Conservation (phyloP, 2,797 vertebrate species). For the Notolabrus celidotus region DNA sequence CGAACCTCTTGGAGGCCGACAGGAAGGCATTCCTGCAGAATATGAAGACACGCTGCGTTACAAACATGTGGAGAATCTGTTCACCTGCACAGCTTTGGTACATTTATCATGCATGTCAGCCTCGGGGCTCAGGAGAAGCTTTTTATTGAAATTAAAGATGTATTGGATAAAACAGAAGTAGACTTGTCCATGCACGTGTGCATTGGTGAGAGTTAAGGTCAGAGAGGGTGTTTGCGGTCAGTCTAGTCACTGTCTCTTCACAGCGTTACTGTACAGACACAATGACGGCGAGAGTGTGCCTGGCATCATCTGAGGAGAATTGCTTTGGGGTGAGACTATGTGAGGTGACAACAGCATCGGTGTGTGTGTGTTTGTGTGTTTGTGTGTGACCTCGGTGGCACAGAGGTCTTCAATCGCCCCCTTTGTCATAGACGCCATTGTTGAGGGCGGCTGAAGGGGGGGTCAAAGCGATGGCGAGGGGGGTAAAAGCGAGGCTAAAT, state of each 20-base stretch:
- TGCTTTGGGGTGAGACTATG: conserved; percentile 33
- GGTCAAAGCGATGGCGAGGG: conserved; percentile 27
- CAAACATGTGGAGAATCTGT: background rate
- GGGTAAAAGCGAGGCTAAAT: conserved; percentile 69
- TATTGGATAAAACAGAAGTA: background rate
- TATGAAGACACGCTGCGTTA: background rate
- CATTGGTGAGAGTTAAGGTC: conserved; percentile 20
- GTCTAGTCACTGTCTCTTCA: conserved; percentile 39
- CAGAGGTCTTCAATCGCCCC: conserved; percentile 65
- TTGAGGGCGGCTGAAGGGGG: conserved; percentile 47
- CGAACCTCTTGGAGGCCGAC: conserved; percentile 82
- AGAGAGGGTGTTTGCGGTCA: conserved; percentile 40
- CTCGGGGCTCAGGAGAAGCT: background rate
- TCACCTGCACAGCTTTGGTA: background rate
- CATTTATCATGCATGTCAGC: background rate
- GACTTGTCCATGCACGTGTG: conserved; percentile 5
- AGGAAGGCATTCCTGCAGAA: conserved; percentile 79
- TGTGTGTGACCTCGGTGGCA: conserved; percentile 37
- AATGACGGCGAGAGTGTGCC: conserved; percentile 69
- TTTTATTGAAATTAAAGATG: background rate
- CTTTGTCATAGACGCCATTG: conserved; percentile 76
- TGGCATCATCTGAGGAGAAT: conserved; percentile 59
- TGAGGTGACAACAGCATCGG: conserved; percentile 49
- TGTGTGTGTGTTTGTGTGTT: conserved; percentile 40
- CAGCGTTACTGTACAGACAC: conserved; percentile 69